Percentiles rank a stretch among this genome's conserved stretches.
phyloP scores from a whole-genome alignment of 1,140 invertebrate genomes.

The Wiebesia pumilae region DNA sequence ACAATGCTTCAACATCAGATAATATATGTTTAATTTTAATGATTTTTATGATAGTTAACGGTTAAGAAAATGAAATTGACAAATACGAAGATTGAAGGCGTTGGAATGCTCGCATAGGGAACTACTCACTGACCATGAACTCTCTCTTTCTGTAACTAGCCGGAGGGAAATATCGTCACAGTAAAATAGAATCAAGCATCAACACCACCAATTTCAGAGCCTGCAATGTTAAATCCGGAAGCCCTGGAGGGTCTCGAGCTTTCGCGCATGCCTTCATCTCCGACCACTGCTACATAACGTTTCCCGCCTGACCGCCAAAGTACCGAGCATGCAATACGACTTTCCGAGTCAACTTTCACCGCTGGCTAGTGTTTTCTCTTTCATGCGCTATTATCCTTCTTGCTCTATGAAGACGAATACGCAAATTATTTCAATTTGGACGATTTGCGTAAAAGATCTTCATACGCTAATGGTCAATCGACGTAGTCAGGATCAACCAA shows the following conservation, averaged over 20 bases:
- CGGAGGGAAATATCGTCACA: conserved; percentile 25
- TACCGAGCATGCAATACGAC: conserved; percentile 40
- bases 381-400: too few species aligned
- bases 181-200: conserved; percentile 23
- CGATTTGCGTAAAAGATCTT: too few species aligned
- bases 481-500: too few species aligned
- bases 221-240: neutral
- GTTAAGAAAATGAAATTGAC: neutral
- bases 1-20: neutral
- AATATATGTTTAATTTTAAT: neutral
- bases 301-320: conserved; percentile 14
- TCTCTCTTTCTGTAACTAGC: conserved; percentile 1
- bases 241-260: neutral
- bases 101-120: conserved; percentile 10
- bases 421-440: too few species aligned
- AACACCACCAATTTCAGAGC: neutral
- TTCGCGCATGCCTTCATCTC: neutral
- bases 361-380: neutral
- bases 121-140: conserved; percentile 28
- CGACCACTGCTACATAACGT: neutral
- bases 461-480: too few species aligned
- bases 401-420: too few species aligned
- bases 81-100: conserved; percentile 26
- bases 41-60: neutral
- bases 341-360: neutral